Percentiles rank a stretch among this genome's conserved stretches.
These are phyloP conservation scores for Mugil cephalus DNA, from an alignment of 2,113 vertebrate species.

Conservation along the genomic window DNA sequence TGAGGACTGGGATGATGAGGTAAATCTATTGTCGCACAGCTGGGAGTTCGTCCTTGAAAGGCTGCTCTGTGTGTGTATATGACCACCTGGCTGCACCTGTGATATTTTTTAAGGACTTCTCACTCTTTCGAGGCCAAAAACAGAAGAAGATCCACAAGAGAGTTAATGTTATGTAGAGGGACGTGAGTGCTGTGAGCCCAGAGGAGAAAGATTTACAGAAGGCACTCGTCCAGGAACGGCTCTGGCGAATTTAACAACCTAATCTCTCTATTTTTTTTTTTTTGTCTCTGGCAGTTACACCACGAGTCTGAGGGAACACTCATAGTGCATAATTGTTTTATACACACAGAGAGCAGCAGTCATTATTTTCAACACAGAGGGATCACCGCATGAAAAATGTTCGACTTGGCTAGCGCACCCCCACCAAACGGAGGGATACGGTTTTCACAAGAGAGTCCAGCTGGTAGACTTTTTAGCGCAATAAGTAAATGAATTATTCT, in stretches of 20 bases:
- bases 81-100: neutral
- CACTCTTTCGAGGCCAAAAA: constrained; percentile 11
- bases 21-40: neutral
- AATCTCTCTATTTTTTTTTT: constrained; percentile 38
- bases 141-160: constrained; percentile 8
- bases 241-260: constrained; percentile 31
- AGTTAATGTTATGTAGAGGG: constrained; percentile 30
- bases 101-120: constrained; percentile 3
- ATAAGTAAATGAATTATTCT: neutral
- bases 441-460: constrained; percentile 11
- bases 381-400: constrained; percentile 21
- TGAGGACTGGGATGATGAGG: neutral
- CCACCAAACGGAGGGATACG: neutral
- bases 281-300: constrained; percentile 40
- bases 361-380: constrained; percentile 42
- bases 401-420: constrained; percentile 17
- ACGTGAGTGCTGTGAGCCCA: constrained; percentile 17
- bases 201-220: constrained; percentile 42
- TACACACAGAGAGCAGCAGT: constrained; percentile 36
- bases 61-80: neutral
- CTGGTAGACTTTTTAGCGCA: constrained; percentile 2
- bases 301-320: constrained; percentile 37
- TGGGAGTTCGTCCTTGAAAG: neutral
- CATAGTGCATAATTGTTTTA: constrained; percentile 54
- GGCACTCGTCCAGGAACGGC: constrained; percentile 52